Conservation (phyloP, 2,888 invertebrate species). For the Hypomecis atomaria region DNA sequence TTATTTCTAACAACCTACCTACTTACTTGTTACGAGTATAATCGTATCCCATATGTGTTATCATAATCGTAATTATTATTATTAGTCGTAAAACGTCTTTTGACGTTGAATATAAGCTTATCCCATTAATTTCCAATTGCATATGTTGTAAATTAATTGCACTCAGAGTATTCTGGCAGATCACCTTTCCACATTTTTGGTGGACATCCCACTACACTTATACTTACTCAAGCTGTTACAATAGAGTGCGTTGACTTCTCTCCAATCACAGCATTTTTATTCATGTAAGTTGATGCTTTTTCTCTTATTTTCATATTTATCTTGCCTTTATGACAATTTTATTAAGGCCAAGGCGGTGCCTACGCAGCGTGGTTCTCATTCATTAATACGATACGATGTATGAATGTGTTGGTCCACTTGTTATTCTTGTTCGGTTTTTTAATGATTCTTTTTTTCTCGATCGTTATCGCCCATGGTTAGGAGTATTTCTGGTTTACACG, state of each 20-base stretch:
- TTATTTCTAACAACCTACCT: too few species aligned
- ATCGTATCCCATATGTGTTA: too few species aligned
- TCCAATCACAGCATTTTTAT: constrained; percentile 45
- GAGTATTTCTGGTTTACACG: constrained; percentile 9
- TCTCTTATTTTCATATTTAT: constrained; percentile 65
- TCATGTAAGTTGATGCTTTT: constrained; percentile 46
- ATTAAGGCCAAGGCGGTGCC: constrained; percentile 68
- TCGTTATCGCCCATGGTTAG: constrained; percentile 13
- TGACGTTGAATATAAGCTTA: too few species aligned
- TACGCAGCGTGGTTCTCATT: constrained; percentile 67
- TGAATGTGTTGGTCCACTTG: constrained; percentile 46
- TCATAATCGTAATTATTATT: too few species aligned
- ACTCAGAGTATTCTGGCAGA: too few species aligned
- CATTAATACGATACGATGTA: constrained; percentile 65
- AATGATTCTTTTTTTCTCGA: constrained; percentile 14
- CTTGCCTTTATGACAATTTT: constrained; percentile 76
- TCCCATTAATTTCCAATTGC: too few species aligned
- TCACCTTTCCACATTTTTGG: too few species aligned
- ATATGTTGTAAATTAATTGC: too few species aligned
- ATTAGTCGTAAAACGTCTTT: too few species aligned
- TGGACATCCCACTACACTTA: too few species aligned
- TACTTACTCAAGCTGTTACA: constrained; percentile 43
- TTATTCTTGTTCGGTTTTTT: constrained; percentile 32
- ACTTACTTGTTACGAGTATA: too few species aligned
- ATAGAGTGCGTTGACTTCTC: constrained; percentile 62